Percentiles rank a stretch among this genome's conserved stretches.
Evolutionary conservation across 2,113 vertebrate species (phyloP).

Genomic region (Mormyrus lacerda): DNA sequence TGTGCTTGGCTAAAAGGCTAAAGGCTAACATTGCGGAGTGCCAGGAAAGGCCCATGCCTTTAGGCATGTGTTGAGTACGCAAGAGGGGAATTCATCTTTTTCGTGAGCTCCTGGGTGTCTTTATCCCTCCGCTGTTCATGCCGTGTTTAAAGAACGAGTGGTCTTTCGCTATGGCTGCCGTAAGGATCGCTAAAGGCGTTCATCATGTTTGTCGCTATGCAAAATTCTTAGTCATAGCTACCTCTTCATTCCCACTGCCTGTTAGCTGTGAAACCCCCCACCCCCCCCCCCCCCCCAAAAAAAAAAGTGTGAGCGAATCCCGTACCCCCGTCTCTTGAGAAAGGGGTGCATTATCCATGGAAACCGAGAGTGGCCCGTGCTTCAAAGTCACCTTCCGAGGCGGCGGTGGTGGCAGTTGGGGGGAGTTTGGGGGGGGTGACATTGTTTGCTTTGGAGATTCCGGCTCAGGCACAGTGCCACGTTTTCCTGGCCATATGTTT

Average conservation of each 20-base stretch:
- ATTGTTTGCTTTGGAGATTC: constrained; percentile 2
- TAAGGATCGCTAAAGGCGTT: neutral
- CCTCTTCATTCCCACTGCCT: neutral
- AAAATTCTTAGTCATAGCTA: neutral
- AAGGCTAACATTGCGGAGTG: neutral
- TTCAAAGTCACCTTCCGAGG: constrained; percentile 5
- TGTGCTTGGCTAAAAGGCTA: neutral
- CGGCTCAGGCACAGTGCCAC: neutral
- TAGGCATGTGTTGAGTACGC: neutral
- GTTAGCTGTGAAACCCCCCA: neutral
- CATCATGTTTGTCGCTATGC: neutral
- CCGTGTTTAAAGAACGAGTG: neutral
- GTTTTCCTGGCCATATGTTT: neutral
- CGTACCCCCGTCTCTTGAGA: neutral
- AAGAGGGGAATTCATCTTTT: neutral
- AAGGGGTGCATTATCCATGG: constrained; percentile 1
- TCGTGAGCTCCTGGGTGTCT: neutral
- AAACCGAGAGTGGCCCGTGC: neutral
- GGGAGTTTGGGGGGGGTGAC: neutral
- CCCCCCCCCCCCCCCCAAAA: neutral
- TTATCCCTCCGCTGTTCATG: neutral
- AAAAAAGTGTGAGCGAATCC: neutral
- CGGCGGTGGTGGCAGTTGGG: neutral
- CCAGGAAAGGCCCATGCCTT: neutral
- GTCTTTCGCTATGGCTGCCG: neutral